Evolutionary conservation across 2,888 invertebrate species (phyloP), one percentile per base, ranked within the genome.

Genomic region (Hoplodrina blanda): DNA sequence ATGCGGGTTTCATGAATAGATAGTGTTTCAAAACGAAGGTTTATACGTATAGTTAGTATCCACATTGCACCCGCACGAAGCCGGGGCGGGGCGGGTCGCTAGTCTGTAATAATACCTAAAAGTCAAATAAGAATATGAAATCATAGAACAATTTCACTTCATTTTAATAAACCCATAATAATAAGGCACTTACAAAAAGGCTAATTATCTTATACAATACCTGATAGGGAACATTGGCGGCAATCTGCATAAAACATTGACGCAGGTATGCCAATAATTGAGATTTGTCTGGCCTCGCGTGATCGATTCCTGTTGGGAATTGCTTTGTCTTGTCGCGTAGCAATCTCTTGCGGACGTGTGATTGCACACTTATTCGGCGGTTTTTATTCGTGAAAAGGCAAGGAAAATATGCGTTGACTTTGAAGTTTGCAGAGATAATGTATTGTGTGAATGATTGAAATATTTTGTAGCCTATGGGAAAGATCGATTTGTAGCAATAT

Each of bases 291-390:
- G 89, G 81, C 91, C 92, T 94, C 85, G 93, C 93, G 92, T 93
- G 93, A 91, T 93, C 86, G 89, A 90, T 91, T 91, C 93, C 89
- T 91, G 80, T 83, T 88, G 87, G 88, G 89, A 90, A 90, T 89
- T 84, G 85, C 90, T 91, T 92, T 90, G 91, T 92, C 85, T 83
- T 87, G 76, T 83, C 68, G 78, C 76, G 52, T 74, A 76, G 80
- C 83, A 81, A 85, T 81, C 78, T 84, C 64, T 77, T 82, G 81
- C 80, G 86, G 83, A 86, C 86, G 81, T 88, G 82, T 85, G 87
- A 88, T 89, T 90, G 87, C 87, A 80, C 78, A 83, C 82, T 81
- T 86, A 84, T 85, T 81, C 56, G 78, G 78, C 71, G 78, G 75
- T 89, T 89, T 89, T 90, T 89, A 78, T 83, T 70, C 70, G 82